Evolutionary conservation across 2,797 vertebrate species (phyloP).

Genomic region (Hydrocynus forskahlii): DNA sequence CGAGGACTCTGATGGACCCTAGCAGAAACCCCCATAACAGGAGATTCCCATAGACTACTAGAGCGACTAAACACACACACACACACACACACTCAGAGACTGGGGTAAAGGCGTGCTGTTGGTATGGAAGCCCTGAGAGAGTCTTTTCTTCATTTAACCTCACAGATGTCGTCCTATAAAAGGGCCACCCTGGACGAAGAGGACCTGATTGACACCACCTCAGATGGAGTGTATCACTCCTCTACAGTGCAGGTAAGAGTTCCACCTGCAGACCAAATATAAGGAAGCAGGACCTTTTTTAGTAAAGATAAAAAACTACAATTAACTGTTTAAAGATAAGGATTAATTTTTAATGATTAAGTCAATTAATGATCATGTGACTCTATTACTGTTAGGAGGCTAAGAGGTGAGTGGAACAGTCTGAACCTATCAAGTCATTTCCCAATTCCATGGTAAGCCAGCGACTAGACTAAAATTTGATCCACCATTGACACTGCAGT

Average conservation of each 20-base stretch:
- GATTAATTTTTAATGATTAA: too few species aligned
- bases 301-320: too few species aligned
- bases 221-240: constrained; percentile 86
- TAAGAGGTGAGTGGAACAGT: too few species aligned
- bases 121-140: constrained; percentile 87
- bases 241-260: constrained; percentile 86
- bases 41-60: constrained; percentile 44
- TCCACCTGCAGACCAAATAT: neutral
- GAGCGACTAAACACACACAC: constrained; percentile 48
- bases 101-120: constrained; percentile 12
- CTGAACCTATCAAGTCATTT: too few species aligned
- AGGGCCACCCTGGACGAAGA: constrained; percentile 93
- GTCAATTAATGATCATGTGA: too few species aligned
- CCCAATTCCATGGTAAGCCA: too few species aligned
- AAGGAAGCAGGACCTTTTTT: too few species aligned
- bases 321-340: too few species aligned
- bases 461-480: too few species aligned
- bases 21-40: constrained; percentile 51
- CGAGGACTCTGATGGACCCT: constrained; percentile 63
- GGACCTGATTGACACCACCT: constrained; percentile 86
- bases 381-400: too few species aligned
- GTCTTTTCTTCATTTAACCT: constrained; percentile 83
- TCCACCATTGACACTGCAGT: too few species aligned
- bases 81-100: constrained; percentile 27
- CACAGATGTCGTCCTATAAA: constrained; percentile 96